A percentile compares a stretch with the other conserved stretches of the same genome.
Conservation (phyloP, 2,797 vertebrate species). For the Euphonia xanthogaster region DNA sequence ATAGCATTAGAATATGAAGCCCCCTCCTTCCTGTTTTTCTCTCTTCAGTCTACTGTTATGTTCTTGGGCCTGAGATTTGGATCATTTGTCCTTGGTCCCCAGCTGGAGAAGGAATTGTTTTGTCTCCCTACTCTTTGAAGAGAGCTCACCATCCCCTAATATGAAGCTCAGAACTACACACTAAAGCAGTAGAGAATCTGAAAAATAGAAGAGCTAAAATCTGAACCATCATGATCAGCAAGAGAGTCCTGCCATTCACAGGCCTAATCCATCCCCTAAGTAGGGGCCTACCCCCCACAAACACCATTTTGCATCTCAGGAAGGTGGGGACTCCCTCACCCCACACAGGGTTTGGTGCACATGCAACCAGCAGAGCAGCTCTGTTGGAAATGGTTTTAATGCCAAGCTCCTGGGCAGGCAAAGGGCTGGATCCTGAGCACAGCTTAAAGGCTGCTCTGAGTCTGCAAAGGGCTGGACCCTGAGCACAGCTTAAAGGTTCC, state of each 20-base stretch:
- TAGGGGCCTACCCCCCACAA: neutral
- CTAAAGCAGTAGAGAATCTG: neutral
- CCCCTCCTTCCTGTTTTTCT: neutral
- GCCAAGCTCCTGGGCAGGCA: neutral
- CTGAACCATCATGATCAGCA: neutral
- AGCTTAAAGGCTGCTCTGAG: neutral
- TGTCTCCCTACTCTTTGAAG: neutral
- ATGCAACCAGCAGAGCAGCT: neutral
- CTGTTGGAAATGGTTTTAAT: neutral
- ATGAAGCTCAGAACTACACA: neutral
- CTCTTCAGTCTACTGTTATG: accelerated
- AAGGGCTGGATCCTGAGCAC: neutral
- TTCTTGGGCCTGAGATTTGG: neutral
- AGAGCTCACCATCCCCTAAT: neutral
- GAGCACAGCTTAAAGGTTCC: neutral
- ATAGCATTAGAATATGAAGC: neutral
- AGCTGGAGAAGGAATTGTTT: neutral
- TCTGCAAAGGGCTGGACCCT: too few relatives aligned
- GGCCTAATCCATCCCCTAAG: neutral
- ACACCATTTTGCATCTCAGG: neutral
- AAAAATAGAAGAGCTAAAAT: neutral
- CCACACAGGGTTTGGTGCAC: neutral
- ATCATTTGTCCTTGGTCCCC: neutral
- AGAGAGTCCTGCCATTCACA: neutral
- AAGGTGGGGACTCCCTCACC: neutral